Evolutionary conservation across 2,888 invertebrate species (phyloP), one percentile per base, ranked within the genome.

Genomic region (Urechis unicinctus): DNA sequence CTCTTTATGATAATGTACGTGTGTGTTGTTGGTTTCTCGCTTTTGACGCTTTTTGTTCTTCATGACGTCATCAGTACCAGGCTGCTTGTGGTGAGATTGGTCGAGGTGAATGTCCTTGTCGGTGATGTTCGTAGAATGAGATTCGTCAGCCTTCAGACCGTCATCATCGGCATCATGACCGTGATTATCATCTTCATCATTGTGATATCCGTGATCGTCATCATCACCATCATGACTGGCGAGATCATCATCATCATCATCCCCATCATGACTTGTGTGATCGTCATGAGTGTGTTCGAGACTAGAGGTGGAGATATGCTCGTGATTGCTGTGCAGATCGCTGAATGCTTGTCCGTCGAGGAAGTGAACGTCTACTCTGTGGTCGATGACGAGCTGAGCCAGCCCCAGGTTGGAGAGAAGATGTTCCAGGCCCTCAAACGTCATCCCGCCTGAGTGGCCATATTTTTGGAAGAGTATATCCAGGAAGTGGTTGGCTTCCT

Each of bases 351-450:
- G n/a, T n/a, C n/a, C n/a, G n/a, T n/a, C n/a, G n/a, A n/a, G 26
- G n/a, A 43, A 30, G 28, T 57, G 57, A 26, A 50, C 50, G n/a
- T 50, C 50, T 24, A 55, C 31, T 24, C 25, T 51, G 51, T 55
- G 55, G 25, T 50, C 57, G 5, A 55, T 50, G 5, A n/a, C n/a
- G 13, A 51, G 43, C 22, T 53, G 25, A 6, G 85, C 86, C n/a
- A 86, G 78, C 0, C 86, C 86, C 24, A 86, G 74, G 66, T 81
- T 86, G 66, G 82, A 82, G 74, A 86, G 78, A 48, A 86, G 76
- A 66, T 86, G 86, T 73, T 86, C 86, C 63, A 86, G 84, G 13
- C 86, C 86, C 85, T 83, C 83, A 63, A 82, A 82, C 28, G 82
- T 81, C 67, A 84, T 83, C 60, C 81, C 74, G 50, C 82, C 83